Percentiles rank a stretch among this genome's conserved stretches.
phyloP scores from a whole-genome alignment of 2,888 invertebrate genomes.

The Lasioglossum pauxillum region DNA sequence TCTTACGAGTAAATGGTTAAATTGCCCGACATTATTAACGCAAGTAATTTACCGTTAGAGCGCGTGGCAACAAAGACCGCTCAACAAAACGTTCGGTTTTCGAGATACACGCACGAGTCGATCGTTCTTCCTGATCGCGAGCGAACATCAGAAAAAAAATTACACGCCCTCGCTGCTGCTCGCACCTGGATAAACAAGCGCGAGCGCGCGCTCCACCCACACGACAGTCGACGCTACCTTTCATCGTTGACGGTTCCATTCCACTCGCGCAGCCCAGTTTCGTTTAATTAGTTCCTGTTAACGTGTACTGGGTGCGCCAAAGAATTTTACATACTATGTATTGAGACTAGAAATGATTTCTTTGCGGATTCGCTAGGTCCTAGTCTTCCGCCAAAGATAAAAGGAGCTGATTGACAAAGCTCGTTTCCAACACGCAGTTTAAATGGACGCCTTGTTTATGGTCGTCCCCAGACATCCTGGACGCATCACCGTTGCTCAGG shows the following conservation, averaged over 20 bases:
- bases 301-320: not conserved
- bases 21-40: slow-evolving; percentile 75
- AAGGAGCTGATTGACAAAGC: not conserved
- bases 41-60: slow-evolving; percentile 68
- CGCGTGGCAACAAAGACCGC: slow-evolving; percentile 37
- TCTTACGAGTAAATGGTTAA: slow-evolving; percentile 69
- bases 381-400: not conserved
- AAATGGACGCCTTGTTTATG: not conserved
- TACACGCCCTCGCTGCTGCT: not conserved
- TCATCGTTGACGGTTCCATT: slow-evolving; percentile 13
- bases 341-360: not conserved
- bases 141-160: slow-evolving; percentile 35
- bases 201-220: slow-evolving; percentile 18
- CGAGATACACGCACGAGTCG: not conserved
- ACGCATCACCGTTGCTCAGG: not conserved
- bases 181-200: slow-evolving; percentile 53
- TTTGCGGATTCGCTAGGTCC: not conserved
- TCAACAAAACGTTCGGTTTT: slow-evolving; percentile 29
- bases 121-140: slow-evolving; percentile 27
- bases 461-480: not conserved
- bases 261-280: slow-evolving; percentile 17
- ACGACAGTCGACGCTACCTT: not conserved
- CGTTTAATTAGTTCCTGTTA: slow-evolving; percentile 43
- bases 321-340: not conserved
- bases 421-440: not conserved